A percentile compares a stretch with the other conserved stretches of the same genome.
These are phyloP conservation scores for Leiothrix lutea DNA, from an alignment of 2,113 vertebrate species.

Conservation along the genomic window DNA sequence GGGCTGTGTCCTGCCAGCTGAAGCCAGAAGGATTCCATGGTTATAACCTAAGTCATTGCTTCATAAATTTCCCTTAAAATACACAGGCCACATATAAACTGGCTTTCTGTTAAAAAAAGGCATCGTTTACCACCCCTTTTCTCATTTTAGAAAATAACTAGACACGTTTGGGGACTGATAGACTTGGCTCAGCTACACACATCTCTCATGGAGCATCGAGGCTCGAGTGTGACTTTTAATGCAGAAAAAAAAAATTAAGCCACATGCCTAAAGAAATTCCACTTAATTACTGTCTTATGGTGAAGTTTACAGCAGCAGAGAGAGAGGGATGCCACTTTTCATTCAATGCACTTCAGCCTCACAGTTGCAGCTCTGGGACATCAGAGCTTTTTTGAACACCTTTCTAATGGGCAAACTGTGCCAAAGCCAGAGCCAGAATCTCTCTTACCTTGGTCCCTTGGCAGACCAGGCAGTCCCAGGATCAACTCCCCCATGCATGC, in stretches of 20 bases:
- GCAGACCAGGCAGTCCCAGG: background rate
- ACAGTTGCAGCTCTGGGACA: background rate
- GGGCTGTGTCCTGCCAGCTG: background rate
- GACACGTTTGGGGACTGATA: background rate
- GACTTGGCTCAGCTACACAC: slow-evolving; percentile 10
- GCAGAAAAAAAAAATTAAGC: background rate
- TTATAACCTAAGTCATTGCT: background rate
- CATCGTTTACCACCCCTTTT: background rate
- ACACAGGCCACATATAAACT: background rate
- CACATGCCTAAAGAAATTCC: background rate
- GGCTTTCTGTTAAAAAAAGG: background rate
- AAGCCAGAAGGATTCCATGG: background rate
- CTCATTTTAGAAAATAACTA: slow-evolving; percentile 8
- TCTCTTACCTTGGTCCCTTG: background rate
- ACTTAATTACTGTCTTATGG: background rate
- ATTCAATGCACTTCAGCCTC: background rate
- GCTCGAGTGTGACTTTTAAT: background rate
- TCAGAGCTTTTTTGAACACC: background rate
- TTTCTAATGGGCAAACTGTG: background rate
- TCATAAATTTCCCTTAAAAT: background rate
- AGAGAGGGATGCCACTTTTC: background rate
- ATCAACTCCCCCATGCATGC: background rate
- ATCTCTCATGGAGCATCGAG: background rate
- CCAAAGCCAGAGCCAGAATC: background rate
- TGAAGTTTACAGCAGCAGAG: background rate